phyloP scores from a whole-genome alignment of 2,113 vertebrate species.

The Pomatostomus ruficeps region DNA sequence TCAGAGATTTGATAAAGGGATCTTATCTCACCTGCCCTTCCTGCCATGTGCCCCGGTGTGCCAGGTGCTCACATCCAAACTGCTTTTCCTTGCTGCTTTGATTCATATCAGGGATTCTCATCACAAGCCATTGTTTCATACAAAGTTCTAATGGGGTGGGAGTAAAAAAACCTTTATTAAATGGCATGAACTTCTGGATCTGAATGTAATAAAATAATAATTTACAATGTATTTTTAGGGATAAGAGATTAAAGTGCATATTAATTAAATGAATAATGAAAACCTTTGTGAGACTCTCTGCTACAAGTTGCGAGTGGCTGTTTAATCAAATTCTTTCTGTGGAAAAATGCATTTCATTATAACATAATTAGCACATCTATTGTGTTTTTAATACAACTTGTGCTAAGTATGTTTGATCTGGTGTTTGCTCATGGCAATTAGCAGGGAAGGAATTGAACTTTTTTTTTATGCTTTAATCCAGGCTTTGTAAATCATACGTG shows the following conservation, averaged over 20 bases:
- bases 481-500: background rate
- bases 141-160: background rate
- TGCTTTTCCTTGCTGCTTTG: background rate
- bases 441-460: background rate
- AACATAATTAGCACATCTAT: conserved; percentile 46
- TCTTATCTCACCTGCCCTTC: background rate
- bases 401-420: conserved; percentile 27
- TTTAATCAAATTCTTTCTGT: conserved; percentile 38
- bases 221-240: conserved; percentile 9
- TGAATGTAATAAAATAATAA: conserved; percentile 16
- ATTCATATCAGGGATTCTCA: background rate
- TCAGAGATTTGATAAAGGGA: background rate
- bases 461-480: background rate
- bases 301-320: conserved; percentile 20
- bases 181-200: background rate
- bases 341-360: conserved; percentile 49
- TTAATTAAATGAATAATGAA: conserved; percentile 54
- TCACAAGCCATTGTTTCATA: background rate
- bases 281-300: conserved; percentile 4
- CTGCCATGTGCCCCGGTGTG: background rate
- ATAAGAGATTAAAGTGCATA: conserved; percentile 20
- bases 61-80: background rate
- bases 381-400: conserved; percentile 37
- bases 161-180: conserved; percentile 13
- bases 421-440: conserved; percentile 31